Conservation (phyloP, 2,797 vertebrate species). For the Meriones psammophilus region DNA sequence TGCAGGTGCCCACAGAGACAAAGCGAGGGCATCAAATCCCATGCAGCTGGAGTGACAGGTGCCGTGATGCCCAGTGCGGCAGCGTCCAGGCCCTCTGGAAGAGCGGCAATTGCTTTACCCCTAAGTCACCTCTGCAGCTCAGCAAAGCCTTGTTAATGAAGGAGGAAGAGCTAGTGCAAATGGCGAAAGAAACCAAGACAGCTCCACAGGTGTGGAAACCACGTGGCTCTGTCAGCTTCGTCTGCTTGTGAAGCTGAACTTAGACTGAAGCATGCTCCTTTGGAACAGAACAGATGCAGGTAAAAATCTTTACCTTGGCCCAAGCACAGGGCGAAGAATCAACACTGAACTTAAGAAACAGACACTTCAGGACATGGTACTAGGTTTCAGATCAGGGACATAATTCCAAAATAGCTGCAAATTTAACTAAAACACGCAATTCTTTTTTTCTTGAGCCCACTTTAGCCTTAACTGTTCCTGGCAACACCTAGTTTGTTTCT, state of each 20-base stretch:
- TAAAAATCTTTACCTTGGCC: background rate
- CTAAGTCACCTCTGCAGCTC: background rate
- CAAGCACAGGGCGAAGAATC: background rate
- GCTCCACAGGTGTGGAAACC: background rate
- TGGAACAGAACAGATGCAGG: background rate
- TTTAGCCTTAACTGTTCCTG: background rate
- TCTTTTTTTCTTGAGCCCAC: background rate
- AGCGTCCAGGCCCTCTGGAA: background rate
- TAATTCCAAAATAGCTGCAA: background rate
- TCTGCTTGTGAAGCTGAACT: background rate
- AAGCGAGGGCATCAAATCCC: background rate
- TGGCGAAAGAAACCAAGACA: background rate
- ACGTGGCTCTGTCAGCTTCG: background rate
- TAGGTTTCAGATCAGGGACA: background rate
- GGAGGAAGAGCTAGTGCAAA: background rate
- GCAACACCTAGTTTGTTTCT: slow-evolving; percentile 13
- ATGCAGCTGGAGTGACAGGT: background rate
- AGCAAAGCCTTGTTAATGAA: background rate
- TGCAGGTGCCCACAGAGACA: background rate
- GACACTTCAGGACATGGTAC: background rate
- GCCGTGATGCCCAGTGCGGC: too few species aligned
- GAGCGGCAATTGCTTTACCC: background rate
- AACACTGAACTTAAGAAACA: background rate
- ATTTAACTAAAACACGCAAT: background rate
- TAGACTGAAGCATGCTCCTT: background rate